Conservation (phyloP, 2,113 vertebrate species). For the Epinephelus fuscoguttatus region DNA sequence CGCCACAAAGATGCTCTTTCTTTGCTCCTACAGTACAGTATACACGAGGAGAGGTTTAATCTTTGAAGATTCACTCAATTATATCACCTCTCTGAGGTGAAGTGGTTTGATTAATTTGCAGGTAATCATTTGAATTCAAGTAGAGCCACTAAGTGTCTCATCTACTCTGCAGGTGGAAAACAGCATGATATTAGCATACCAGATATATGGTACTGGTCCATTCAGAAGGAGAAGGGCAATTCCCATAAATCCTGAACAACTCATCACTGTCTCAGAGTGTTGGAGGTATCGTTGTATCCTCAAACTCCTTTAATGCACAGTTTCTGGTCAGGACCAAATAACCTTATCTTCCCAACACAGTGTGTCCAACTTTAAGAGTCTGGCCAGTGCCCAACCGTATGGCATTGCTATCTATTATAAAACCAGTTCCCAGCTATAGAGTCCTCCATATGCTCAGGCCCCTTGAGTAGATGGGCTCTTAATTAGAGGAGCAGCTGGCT, state of each 20-base stretch:
- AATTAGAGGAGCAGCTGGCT: constrained; percentile 84
- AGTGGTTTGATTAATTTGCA: constrained; percentile 58
- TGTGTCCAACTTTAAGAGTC: constrained; percentile 21
- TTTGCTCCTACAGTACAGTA: not conserved
- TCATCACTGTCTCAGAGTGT: constrained; percentile 11
- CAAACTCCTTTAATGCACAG: not conserved
- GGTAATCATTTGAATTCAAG: constrained; percentile 62
- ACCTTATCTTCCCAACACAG: constrained; percentile 31
- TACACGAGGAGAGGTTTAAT: constrained; percentile 29
- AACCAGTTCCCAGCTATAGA: constrained; percentile 62
- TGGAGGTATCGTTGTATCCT: not conserved
- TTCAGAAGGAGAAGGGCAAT: not conserved
- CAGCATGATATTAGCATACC: constrained; percentile 18
- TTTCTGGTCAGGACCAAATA: not conserved
- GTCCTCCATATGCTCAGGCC: constrained; percentile 76
- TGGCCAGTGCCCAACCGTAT: constrained; percentile 35
- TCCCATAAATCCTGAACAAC: not conserved
- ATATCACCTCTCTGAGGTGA: constrained; percentile 41
- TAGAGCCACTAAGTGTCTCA: constrained; percentile 40
- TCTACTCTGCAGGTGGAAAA: constrained; percentile 52
- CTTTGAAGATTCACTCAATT: constrained; percentile 40
- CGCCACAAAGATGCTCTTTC: not conserved
- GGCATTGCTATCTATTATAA: constrained; percentile 65
- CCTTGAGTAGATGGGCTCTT: constrained; percentile 73
- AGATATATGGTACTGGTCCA: not conserved